These are phyloP conservation scores for Pseudochromis fuscus DNA, from an alignment of 2,797 vertebrate species.

Conservation along the genomic window DNA sequence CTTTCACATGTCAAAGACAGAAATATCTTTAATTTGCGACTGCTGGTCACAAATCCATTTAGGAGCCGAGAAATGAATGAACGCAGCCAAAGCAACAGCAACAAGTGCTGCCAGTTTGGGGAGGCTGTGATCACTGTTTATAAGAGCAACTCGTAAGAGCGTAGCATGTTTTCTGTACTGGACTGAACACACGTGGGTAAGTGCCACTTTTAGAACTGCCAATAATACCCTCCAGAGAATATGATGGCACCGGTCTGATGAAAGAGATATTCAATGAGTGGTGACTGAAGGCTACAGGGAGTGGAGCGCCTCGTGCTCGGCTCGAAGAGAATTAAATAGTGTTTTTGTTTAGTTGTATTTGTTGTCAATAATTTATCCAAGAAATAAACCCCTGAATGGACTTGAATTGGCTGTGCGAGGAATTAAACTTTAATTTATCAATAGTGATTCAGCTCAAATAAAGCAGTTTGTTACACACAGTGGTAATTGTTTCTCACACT, in stretches of 20 bases:
- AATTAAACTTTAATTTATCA: background rate
- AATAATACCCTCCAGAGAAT: constrained; percentile 67
- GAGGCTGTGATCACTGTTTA: constrained; percentile 61
- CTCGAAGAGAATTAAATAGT: constrained; percentile 12
- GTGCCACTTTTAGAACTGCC: constrained; percentile 68
- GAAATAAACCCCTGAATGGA: background rate
- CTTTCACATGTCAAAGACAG: background rate
- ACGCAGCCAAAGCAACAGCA: constrained; percentile 36
- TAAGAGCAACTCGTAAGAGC: constrained; percentile 52
- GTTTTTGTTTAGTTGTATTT: constrained; percentile 18
- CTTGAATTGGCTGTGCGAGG: background rate
- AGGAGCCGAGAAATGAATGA: constrained; percentile 11
- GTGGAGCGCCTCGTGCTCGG: constrained; percentile 5
- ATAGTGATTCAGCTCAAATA: background rate
- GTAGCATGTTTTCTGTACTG: constrained; percentile 57
- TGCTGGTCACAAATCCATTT: constrained; percentile 4
- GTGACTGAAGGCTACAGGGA: constrained; percentile 27
- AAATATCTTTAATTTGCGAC: constrained; percentile 14
- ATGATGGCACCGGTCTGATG: constrained; percentile 45
- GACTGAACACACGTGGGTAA: constrained; percentile 64
- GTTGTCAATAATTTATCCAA: constrained; percentile 8
- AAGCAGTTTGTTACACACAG: background rate
- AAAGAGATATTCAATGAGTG: constrained; percentile 30
- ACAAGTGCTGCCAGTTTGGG: constrained; percentile 47
- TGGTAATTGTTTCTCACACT: background rate